These are phyloP conservation scores for Pedionomus torquatus DNA, from an alignment of 2,113 vertebrate genomes.

Conservation along the genomic window DNA sequence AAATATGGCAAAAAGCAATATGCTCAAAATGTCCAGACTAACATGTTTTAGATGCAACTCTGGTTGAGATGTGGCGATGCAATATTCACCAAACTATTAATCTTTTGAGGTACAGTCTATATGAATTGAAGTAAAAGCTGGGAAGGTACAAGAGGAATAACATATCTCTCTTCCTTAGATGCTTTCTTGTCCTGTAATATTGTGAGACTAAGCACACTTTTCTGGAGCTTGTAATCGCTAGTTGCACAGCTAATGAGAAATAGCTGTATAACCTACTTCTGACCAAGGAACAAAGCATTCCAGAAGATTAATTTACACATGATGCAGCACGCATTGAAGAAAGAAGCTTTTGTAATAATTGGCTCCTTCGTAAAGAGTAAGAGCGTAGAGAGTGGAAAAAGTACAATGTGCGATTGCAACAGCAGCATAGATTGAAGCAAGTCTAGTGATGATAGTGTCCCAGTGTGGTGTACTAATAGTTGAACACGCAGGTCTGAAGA, in stretches of 20 bases:
- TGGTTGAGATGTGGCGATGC: not conserved
- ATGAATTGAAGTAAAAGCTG: not conserved
- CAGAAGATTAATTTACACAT: not conserved
- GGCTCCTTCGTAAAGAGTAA: not conserved
- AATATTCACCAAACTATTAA: not conserved
- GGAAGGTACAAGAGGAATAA: not conserved
- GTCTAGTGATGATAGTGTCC: not conserved
- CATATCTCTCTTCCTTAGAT: not conserved
- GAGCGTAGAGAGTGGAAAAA: not conserved
- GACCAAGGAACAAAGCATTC: not conserved
- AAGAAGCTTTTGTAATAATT: slow-evolving; percentile 29
- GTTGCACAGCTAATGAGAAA: not conserved
- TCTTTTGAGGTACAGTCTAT: not conserved
- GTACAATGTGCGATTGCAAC: not conserved
- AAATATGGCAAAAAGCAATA: not conserved
- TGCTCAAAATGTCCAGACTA: not conserved
- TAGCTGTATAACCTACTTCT: not conserved
- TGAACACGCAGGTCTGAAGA: not conserved
- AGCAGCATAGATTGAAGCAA: not conserved
- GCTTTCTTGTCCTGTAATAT: not conserved
- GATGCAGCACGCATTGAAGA: not conserved
- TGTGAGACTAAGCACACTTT: not conserved
- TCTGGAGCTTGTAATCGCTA: not conserved
- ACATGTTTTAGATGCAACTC: not conserved
- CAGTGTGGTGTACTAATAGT: not conserved